Evolutionary conservation across 2,113 vertebrate species (phyloP).

Genomic region (Eclectus roratus): DNA sequence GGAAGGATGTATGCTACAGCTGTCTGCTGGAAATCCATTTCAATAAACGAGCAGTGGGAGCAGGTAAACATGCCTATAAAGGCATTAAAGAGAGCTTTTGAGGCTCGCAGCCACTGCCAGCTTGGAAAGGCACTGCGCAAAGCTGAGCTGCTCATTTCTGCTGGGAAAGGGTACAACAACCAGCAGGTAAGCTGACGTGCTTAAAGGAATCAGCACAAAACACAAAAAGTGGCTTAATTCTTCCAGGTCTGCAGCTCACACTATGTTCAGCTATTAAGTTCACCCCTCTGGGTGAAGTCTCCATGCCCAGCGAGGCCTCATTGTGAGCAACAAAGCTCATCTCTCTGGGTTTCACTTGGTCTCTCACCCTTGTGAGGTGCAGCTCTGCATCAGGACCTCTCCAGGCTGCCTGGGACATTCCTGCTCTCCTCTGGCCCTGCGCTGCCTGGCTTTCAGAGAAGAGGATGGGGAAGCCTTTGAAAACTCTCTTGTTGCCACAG

Average conservation of each 20-base stretch:
- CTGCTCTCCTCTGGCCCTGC: neutral
- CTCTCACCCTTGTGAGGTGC: rapidly evolving
- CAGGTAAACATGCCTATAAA: neutral
- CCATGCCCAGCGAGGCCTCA: rapidly evolving
- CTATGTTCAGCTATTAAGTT: rapidly evolving
- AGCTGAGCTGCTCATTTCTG: neutral
- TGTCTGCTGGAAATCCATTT: neutral
- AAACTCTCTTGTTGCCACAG: neutral
- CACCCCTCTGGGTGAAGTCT: neutral
- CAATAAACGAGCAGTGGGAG: neutral
- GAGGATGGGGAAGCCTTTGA: neutral
- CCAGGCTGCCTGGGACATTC: neutral
- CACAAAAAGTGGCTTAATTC: neutral
- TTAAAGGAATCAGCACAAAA: neutral
- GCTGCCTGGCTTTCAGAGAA: neutral
- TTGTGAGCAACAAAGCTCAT: neutral
- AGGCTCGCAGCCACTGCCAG: neutral
- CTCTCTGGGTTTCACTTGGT: neutral
- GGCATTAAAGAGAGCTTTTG: neutral
- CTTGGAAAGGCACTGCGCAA: neutral
- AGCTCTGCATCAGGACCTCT: neutral
- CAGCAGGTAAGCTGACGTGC: neutral
- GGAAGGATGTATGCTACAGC: neutral
- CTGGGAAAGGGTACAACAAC: neutral
- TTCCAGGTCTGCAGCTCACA: neutral